Conservation (phyloP, 2,888 invertebrate species). For the Idaea aversata region DNA sequence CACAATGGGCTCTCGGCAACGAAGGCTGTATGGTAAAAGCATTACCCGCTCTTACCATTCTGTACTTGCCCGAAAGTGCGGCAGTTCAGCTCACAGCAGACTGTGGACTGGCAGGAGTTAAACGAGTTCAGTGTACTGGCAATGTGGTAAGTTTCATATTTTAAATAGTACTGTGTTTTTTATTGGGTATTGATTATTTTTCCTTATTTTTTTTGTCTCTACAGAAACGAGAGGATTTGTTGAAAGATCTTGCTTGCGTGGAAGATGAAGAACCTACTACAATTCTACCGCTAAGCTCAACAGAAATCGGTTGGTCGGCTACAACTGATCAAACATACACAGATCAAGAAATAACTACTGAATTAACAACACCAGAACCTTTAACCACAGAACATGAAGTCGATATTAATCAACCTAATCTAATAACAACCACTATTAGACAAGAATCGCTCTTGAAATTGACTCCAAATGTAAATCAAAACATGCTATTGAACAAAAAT, state of each 20-base stretch:
- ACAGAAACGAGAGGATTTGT: constrained; percentile 82
- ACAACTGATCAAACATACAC: constrained; percentile 44
- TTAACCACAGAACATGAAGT: constrained; percentile 51
- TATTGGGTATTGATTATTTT: not conserved
- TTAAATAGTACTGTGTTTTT: not conserved
- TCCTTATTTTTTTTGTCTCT: not conserved
- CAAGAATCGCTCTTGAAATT: constrained; percentile 12
- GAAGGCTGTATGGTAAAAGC: constrained; percentile 86
- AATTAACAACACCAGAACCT: constrained; percentile 50
- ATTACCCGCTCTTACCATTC: constrained; percentile 85
- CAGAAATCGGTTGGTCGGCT: constrained; percentile 41
- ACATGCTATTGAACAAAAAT: constrained; percentile 42
- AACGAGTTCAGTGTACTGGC: constrained; percentile 86
- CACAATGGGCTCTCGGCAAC: constrained; percentile 85
- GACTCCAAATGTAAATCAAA: constrained; percentile 19
- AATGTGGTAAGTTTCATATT: constrained; percentile 80
- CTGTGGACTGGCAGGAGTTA: constrained; percentile 86
- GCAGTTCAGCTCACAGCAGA: constrained; percentile 88
- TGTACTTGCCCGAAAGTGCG: constrained; percentile 88
- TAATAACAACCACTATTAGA: constrained; percentile 35
- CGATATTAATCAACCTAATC: constrained; percentile 43
- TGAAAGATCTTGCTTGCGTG: constrained; percentile 80
- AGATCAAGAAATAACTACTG: constrained; percentile 53
- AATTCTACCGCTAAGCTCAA: constrained; percentile 37
- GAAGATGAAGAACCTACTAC: constrained; percentile 70